These are phyloP conservation scores for Allacma fusca DNA, from an alignment of 2,888 invertebrate genomes.

Conservation along the genomic window DNA sequence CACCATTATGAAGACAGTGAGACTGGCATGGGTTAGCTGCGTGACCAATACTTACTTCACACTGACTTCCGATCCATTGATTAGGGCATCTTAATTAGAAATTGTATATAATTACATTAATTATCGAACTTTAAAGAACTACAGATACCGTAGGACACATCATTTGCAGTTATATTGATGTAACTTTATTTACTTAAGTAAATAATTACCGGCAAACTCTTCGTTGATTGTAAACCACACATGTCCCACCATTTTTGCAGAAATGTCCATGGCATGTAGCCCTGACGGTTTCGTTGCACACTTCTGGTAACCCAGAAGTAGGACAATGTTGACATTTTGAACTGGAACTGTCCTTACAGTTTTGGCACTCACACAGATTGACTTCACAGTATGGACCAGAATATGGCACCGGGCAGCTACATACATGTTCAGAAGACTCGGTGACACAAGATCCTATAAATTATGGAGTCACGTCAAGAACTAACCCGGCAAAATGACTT, in stretches of 20 bases:
- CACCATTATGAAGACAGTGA: slow-evolving; percentile 69
- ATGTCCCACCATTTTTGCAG: slow-evolving; percentile 70
- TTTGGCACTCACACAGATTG: slow-evolving; percentile 66
- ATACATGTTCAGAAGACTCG: slow-evolving; percentile 61
- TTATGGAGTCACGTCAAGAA: too few relatives aligned
- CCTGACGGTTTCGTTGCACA: slow-evolving; percentile 45
- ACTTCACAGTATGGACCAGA: slow-evolving; percentile 68
- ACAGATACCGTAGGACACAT: neutral
- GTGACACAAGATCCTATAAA: slow-evolving; percentile 46
- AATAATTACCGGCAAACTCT: slow-evolving; percentile 66
- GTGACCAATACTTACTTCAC: slow-evolving; percentile 70
- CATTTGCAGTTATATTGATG: too few relatives aligned
- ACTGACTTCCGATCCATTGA: slow-evolving; percentile 69
- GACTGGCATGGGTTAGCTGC: slow-evolving; percentile 66
- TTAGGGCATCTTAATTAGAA: slow-evolving; percentile 65
- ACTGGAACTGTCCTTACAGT: slow-evolving; percentile 54
- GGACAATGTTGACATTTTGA: slow-evolving; percentile 61
- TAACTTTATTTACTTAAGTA: too few relatives aligned
- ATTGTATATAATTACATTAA: slow-evolving; percentile 9
- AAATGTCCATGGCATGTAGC: slow-evolving; percentile 64
- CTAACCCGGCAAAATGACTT: too few relatives aligned
- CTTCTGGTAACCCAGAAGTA: slow-evolving; percentile 35
- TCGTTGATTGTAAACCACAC: slow-evolving; percentile 66
- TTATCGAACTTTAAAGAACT: neutral
- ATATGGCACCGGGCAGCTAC: slow-evolving; percentile 66